Base-by-base conservation (phyloP, 1,140 invertebrate genomes). In the Drosophila aff. region DNA sequence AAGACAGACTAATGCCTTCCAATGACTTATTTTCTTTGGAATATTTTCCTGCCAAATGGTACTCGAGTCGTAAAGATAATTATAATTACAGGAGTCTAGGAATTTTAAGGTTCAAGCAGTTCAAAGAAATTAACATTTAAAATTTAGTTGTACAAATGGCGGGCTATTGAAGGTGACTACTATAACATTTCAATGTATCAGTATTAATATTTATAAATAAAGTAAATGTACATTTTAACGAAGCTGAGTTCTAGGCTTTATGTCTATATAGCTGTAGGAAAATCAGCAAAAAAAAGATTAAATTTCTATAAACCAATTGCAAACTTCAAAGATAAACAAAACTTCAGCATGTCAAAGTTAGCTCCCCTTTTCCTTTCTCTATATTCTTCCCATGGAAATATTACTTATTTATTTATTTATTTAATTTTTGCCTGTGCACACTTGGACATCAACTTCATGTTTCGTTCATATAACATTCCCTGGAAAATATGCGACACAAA, bases 21-120 rank as follows among this genome's bases (percentile, higher is more conserved):
- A 60, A 72, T 73, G 53, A 52, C 66, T 73, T 71, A 26, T 10
- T 49, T 4, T 49, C 46, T 49, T 49, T 26, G 15, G 8, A 49
- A 26, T 49, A 49, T 26, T 26, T 47, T 47, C 23, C 23, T 47
- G 46, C 21, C 21, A 47, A 47, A 47, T 47, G 46, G 46, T 47
- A 26, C 21, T 16, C 8, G 21, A 16, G 13, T 23, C 15, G 13
- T 4, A 7, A 23, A 28, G 47, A 50, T 50, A 50, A 28, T 50
- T 50, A n/a, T 50, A 0, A 28, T 49, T 49, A 49, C 6, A 47
- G 21, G 21, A 49, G 46, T 44, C 9, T 2, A 21, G 10, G 4
- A 44, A 44, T 44, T 11, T 21, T 21, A 44, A 44, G 9, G n/a
- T 44, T 44, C 4, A 44, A 38, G 36, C 4, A 38, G 13, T 13